Conservation (phyloP, 2,888 invertebrate genomes). For the Drosophila robusta region DNA sequence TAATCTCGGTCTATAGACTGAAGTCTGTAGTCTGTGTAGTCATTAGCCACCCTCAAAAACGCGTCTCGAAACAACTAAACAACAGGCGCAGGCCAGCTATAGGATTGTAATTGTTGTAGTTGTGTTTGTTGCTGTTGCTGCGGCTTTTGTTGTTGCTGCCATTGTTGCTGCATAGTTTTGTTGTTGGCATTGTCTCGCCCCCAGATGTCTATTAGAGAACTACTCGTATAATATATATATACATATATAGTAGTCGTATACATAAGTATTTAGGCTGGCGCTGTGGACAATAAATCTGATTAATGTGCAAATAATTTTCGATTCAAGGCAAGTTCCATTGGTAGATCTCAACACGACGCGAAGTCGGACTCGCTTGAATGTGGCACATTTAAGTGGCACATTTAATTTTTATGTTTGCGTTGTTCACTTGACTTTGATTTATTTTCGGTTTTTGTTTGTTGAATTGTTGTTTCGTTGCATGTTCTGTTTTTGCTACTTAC, state of each 20-base stretch:
- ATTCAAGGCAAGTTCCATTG: slow-evolving; percentile 54
- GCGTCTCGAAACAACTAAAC: slow-evolving; percentile 53
- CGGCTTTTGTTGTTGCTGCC: slow-evolving; percentile 25
- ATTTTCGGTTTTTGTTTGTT: slow-evolving; percentile 53
- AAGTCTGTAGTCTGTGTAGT: slow-evolving; percentile 25
- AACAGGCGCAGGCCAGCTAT: slow-evolving; percentile 3
- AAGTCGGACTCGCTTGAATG: slow-evolving; percentile 13
- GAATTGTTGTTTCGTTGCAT: slow-evolving; percentile 29
- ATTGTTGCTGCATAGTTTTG: slow-evolving; percentile 10
- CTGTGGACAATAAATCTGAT: slow-evolving; percentile 68
- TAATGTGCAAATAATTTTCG: slow-evolving; percentile 70
- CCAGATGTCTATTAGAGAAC: slow-evolving; percentile 52
- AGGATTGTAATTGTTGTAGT: slow-evolving; percentile 10
- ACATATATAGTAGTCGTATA: slow-evolving; percentile 7
- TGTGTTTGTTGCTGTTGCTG: slow-evolving; percentile 20
- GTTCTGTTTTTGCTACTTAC: slow-evolving; percentile 33
- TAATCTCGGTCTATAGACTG: slow-evolving; percentile 35
- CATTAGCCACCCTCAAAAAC: slow-evolving; percentile 57
- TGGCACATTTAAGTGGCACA: slow-evolving; percentile 61
- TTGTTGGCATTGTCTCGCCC: slow-evolving; percentile 55
- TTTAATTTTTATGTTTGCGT: slow-evolving; percentile 61
- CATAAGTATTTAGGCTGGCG: slow-evolving; percentile 46
- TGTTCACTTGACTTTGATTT: slow-evolving; percentile 74
- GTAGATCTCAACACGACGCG: slow-evolving; percentile 14
- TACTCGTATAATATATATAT: slow-evolving; percentile 7